Conservation (phyloP, 2,888 invertebrate genomes). For the Aethes cnicana region DNA sequence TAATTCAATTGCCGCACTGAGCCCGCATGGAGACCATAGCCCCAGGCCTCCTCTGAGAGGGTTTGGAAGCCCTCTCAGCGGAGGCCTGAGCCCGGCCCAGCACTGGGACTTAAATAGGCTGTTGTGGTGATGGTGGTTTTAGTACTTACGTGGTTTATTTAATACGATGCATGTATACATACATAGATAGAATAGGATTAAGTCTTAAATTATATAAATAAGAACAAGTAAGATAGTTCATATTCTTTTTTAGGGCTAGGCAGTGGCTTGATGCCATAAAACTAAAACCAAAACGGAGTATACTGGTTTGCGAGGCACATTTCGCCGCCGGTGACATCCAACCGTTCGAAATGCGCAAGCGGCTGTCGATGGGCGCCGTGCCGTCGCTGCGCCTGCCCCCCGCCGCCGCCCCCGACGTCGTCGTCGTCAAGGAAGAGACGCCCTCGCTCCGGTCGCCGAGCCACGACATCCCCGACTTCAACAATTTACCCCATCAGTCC, state of each 20-base stretch:
- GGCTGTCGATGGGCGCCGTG: not conserved
- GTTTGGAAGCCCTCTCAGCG: too few species aligned
- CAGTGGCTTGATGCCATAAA: not conserved
- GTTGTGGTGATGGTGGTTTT: too few species aligned
- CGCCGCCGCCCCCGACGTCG: not conserved
- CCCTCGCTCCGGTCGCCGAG: too few species aligned
- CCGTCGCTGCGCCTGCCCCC: not conserved
- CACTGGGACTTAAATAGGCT: too few species aligned
- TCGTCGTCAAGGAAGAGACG: not conserved
- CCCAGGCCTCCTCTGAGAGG: too few species aligned
- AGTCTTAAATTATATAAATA: not conserved
- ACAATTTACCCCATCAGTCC: not conserved
- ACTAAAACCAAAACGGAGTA: not conserved
- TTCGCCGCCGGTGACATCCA: not conserved
- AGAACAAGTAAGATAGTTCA: not conserved
- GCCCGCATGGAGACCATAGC: too few species aligned
- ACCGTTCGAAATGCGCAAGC: not conserved
- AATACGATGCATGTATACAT: too few species aligned
- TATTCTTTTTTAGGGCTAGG: slow-evolving; percentile 6
- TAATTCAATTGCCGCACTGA: too few species aligned
- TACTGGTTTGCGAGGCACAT: slow-evolving; percentile 1
- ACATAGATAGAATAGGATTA: too few species aligned
- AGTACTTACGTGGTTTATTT: too few species aligned
- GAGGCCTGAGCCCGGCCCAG: too few species aligned
- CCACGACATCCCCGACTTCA: not conserved